Evolutionary conservation across 92 coral and sea anemone genomes (phyloP).

Genomic region (Paragorgia papillata): DNA sequence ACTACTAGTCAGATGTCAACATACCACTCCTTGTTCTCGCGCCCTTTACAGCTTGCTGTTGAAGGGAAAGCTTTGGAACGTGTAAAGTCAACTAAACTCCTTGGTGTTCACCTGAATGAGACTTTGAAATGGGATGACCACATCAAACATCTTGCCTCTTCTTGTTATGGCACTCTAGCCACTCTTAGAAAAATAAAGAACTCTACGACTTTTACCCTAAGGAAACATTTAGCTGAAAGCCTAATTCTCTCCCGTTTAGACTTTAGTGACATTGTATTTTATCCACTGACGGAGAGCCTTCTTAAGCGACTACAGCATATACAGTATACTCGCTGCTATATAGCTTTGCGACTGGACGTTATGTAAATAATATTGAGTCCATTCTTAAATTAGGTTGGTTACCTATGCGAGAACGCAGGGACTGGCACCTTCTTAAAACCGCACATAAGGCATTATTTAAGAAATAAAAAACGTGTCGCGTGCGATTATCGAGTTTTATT

Average conservation of each 20-base stretch:
- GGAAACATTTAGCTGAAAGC: too few relatives aligned
- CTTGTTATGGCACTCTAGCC: background rate
- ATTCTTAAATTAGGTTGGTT: constrained; percentile 51
- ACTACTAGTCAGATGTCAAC: constrained; percentile 54
- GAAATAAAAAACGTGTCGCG: too few relatives aligned
- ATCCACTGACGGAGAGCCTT: constrained; percentile 41
- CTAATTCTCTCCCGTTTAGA: too few relatives aligned
- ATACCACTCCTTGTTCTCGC: constrained; percentile 37
- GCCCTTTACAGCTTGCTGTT: constrained; percentile 14
- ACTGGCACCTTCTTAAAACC: too few relatives aligned
- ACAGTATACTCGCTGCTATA: constrained; percentile 53
- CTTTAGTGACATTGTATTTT: background rate
- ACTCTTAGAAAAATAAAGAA: constrained; percentile 12
- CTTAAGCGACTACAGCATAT: constrained; percentile 49
- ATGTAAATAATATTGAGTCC: constrained; percentile 39
- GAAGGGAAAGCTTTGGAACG: constrained; percentile 39
- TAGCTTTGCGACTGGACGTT: constrained; percentile 42
- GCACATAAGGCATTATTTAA: too few relatives aligned
- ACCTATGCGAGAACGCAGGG: too few relatives aligned
- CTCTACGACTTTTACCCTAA: too few relatives aligned
- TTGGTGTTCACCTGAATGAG: constrained; percentile 44
- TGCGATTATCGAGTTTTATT: too few relatives aligned
- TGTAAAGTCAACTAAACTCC: constrained; percentile 30
- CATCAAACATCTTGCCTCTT: background rate
- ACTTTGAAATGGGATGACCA: constrained; percentile 38